Evolutionary conservation across 2,797 vertebrate genomes (phyloP).

Genomic region (Hapalemur alaotrensis): DNA sequence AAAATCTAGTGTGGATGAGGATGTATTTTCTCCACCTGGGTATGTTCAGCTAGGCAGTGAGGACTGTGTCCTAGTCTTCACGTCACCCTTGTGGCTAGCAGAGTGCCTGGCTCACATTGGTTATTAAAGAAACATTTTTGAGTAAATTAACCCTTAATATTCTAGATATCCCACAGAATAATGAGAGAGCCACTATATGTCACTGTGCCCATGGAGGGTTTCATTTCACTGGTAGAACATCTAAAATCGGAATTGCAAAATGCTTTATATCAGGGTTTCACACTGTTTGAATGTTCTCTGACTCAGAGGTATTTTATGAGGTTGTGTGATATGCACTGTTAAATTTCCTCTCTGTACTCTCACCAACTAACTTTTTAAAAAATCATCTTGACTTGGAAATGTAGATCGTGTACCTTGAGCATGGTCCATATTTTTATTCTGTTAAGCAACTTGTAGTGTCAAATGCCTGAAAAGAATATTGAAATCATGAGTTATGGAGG

Average conservation of each 20-base stretch:
- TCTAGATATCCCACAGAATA: neutral
- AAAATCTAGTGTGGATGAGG: neutral
- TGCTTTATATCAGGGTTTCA: slow-evolving; percentile 46
- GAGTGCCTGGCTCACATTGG: neutral
- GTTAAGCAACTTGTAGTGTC: slow-evolving; percentile 24
- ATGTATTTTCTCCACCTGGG: neutral
- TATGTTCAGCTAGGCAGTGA: neutral
- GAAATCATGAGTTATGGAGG: slow-evolving; percentile 25
- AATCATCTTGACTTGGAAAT: slow-evolving; percentile 41
- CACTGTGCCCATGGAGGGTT: neutral
- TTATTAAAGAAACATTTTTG: neutral
- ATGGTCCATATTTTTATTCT: slow-evolving; percentile 36
- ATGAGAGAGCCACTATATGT: neutral
- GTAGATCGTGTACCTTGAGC: neutral
- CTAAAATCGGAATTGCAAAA: slow-evolving; percentile 46
- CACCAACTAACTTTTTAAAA: neutral
- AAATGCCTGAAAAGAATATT: slow-evolving; percentile 47
- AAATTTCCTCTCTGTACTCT: slow-evolving; percentile 31
- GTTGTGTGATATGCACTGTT: slow-evolving; percentile 27
- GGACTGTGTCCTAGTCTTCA: neutral
- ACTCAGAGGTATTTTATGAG: slow-evolving; percentile 53
- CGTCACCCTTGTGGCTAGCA: neutral
- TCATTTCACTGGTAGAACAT: neutral
- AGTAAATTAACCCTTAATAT: neutral
- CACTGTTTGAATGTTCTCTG: slow-evolving; percentile 6